Evolutionary conservation across 2,888 invertebrate species (phyloP), one percentile per base, ranked within the genome.

Genomic region (Gari tellinella): DNA sequence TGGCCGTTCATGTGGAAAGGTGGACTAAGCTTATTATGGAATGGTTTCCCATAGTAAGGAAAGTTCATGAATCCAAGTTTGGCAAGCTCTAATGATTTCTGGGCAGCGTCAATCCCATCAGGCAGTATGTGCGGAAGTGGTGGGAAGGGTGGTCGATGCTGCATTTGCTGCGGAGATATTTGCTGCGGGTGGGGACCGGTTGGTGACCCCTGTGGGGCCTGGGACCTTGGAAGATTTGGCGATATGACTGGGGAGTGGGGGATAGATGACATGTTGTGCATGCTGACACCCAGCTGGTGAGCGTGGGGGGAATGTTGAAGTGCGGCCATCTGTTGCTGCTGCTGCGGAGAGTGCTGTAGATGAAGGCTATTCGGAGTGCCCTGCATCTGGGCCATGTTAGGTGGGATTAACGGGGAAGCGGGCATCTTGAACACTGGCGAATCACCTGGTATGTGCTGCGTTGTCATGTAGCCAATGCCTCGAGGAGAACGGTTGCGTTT

Each of bases 401-500:
- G 62, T 46, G 76, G 81, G 25, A 84, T 78, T 81, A 87, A 80
- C 19, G 80, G 72, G 19, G 85, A 82, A 15, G 85, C 80, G 40
- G 80, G 83, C 57, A 86, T 72, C 72, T 87, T 88, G 72, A 86
- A 87, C 65, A 87, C 83, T 46, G 76, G 81, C 23, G 72, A 77
- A 23, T 85, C 85, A 21, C 84, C 85, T 12, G 82, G 72, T 26
- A 80, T 77, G 15, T 84, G 79, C 45, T 86, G 87, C 26, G 88
- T 83, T 52, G 85, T 76, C 51, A 89, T 81, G 80, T 89, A 89
- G 60, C 89, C 86, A 67, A 89, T 78, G 41, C 89, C 88, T 19
- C 89, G 72, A 0, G 88, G 89, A 40, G 89, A 88, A 49, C 89
- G 84, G 43, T 85, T 87, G 17, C 89, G 83, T 67, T 91, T 91